Percentiles rank a stretch among this genome's conserved stretches.
phyloP scores from a whole-genome alignment of 2,113 vertebrate genomes.

The Corythornis vintsioides region DNA sequence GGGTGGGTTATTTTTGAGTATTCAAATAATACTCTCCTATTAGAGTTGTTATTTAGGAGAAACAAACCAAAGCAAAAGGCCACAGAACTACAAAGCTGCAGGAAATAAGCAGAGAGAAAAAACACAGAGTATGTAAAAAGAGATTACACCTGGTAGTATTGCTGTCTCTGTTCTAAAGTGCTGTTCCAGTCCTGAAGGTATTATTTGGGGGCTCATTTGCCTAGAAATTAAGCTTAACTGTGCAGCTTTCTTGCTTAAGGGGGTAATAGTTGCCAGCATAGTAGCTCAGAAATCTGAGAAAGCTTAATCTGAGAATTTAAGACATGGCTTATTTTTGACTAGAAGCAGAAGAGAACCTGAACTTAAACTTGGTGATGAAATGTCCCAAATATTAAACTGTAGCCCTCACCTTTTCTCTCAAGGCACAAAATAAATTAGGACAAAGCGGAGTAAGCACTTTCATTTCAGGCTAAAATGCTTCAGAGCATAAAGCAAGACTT shows the following conservation, averaged over 20 bases:
- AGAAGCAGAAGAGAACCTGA: not conserved
- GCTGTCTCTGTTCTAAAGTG: not conserved
- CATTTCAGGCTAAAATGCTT: not conserved
- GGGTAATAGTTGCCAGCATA: not conserved
- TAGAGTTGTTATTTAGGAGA: not conserved
- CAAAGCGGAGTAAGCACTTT: not conserved
- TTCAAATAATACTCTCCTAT: not conserved
- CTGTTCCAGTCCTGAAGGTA: rapidly evolving
- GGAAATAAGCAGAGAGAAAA: not conserved
- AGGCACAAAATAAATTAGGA: not conserved
- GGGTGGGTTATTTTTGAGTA: not conserved
- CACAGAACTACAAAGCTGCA: not conserved
- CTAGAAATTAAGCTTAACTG: not conserved
- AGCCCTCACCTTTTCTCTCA: not conserved
- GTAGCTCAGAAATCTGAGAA: not conserved
- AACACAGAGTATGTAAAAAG: not conserved
- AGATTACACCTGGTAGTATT: not conserved
- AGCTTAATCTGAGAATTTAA: not conserved
- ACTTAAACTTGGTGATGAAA: not conserved
- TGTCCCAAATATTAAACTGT: not conserved
- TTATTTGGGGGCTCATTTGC: not conserved
- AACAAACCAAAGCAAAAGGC: no score
- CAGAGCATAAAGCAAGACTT: not conserved
- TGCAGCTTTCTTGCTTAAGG: not conserved
- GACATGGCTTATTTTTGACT: not conserved